phyloP scores from a whole-genome alignment of 2,113 vertebrate genomes.

The Marmota monax region DNA sequence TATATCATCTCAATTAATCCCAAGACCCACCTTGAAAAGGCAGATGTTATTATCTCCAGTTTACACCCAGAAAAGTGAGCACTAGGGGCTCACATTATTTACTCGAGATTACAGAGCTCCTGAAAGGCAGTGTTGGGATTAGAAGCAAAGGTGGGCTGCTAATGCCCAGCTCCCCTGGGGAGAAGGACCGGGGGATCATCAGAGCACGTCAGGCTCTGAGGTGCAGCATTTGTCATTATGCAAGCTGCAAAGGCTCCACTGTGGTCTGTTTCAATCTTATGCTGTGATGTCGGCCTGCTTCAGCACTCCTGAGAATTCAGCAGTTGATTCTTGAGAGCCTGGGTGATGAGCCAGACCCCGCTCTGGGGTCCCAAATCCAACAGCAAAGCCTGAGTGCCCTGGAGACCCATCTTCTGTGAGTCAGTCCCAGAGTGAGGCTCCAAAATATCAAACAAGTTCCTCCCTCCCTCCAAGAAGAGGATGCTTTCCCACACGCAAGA shows the following conservation, averaged over 20 bases:
- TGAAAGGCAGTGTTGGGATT: not conserved
- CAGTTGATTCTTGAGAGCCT: not conserved
- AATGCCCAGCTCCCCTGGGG: not conserved
- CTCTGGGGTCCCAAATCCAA: not conserved
- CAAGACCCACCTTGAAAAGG: not conserved
- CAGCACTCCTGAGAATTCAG: not conserved
- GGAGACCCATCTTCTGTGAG: not conserved
- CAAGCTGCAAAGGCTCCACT: rapidly evolving
- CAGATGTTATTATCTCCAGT: too few species aligned
- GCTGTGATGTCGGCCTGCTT: not conserved
- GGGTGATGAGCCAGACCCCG: not conserved
- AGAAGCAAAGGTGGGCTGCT: not conserved
- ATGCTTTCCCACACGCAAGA: too few species aligned
- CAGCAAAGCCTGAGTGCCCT: not conserved
- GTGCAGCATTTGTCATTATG: rapidly evolving
- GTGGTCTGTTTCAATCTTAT: not conserved
- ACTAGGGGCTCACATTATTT: not conserved
- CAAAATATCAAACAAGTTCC: not conserved
- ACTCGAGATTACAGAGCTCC: too few species aligned
- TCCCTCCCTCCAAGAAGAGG: not conserved
- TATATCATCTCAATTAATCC: not conserved
- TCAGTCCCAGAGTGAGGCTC: not conserved
- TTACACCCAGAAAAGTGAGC: not conserved
- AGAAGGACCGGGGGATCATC: too few species aligned
- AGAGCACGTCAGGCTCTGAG: not conserved